These are phyloP conservation scores for Lophius piscatorius DNA, from an alignment of 2,113 vertebrate species.

Conservation along the genomic window DNA sequence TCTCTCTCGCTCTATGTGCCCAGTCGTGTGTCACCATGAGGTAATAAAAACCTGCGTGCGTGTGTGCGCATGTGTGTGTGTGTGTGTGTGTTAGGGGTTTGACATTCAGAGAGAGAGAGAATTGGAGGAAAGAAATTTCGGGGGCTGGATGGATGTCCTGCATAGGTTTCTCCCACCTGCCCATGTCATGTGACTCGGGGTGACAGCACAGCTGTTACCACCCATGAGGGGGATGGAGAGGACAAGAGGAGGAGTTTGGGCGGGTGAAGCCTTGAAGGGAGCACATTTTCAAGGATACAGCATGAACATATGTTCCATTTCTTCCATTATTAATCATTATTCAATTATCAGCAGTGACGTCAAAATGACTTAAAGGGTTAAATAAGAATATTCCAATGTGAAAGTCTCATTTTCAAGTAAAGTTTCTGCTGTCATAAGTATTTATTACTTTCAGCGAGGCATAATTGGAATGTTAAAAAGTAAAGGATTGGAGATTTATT, in stretches of 20 bases:
- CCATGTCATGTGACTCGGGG: conserved; percentile 69
- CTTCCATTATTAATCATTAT: too few species aligned
- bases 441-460: too few species aligned
- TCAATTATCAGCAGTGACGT: too few species aligned
- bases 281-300: neutral
- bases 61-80: conserved; percentile 10
- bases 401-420: too few species aligned
- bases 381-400: too few species aligned
- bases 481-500: too few species aligned
- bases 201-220: conserved; percentile 74
- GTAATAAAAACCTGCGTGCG: too few species aligned
- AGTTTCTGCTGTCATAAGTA: too few species aligned
- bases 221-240: conserved; percentile 55
- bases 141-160: conserved; percentile 37
- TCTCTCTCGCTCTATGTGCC: too few species aligned
- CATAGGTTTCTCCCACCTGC: conserved; percentile 76
- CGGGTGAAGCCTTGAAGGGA: conserved; percentile 30
- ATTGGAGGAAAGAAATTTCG: conserved; percentile 40
- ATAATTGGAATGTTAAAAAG: too few species aligned
- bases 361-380: too few species aligned
- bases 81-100: conserved; percentile 3
- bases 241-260: conserved; percentile 38
- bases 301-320: neutral
- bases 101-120: conserved; percentile 60
- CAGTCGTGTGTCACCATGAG: too few species aligned